A percentile compares a stretch with the other conserved stretches of the same genome.
Evolutionary conservation across 2,113 vertebrate species (phyloP).

Genomic region (Arvicanthis niloticus): DNA sequence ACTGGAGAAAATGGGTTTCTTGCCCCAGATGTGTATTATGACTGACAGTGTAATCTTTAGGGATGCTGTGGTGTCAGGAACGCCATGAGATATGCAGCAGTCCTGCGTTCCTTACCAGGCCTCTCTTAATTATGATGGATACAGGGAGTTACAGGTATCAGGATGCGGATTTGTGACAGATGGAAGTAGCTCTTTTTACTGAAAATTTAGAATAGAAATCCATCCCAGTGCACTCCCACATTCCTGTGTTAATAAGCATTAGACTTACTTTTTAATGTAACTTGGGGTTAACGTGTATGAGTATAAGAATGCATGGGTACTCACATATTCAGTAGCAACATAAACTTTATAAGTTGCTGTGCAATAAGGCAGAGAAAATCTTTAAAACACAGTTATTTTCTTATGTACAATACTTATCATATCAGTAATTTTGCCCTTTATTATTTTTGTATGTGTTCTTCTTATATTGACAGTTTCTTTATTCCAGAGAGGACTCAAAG

Average conservation of each 20-base stretch:
- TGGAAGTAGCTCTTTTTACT: not conserved
- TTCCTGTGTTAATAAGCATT: not conserved
- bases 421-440: not conserved
- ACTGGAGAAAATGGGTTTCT: conserved; percentile 69
- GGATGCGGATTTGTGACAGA: conserved; percentile 37
- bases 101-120: conserved; percentile 6
- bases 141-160: not conserved
- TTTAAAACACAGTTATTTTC: not conserved
- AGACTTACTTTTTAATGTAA: not conserved
- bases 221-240: accelerated
- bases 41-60: conserved; percentile 75
- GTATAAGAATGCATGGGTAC: not conserved
- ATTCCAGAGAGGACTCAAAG: accelerated
- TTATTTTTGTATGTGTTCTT: not conserved
- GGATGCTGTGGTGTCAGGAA: conserved; percentile 55
- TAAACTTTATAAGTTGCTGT: not conserved
- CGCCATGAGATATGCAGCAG: conserved; percentile 24
- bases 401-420: not conserved
- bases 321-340: not conserved
- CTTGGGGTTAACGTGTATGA: not conserved
- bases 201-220: not conserved
- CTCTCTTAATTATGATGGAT: conserved; percentile 76
- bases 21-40: conserved; percentile 62
- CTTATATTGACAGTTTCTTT: not conserved
- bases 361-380: not conserved